phyloP scores from a whole-genome alignment of 2,888 invertebrate genomes.

The Drosophila quinaria region DNA sequence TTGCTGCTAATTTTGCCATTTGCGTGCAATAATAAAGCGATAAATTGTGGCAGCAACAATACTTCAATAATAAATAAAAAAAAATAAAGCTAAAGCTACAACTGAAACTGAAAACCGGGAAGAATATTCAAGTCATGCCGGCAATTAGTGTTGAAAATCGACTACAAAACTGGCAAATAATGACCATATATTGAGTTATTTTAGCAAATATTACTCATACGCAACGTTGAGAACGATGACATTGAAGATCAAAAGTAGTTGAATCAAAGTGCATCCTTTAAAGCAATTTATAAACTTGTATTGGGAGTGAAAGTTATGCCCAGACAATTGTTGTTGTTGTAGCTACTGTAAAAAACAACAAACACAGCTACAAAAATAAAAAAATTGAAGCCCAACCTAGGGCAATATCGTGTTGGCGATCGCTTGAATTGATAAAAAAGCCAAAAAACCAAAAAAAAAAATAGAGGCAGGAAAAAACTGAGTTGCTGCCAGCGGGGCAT shows the following conservation, averaged over 20 bases:
- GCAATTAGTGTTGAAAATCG: conserved; percentile 57
- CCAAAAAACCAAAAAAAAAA: conserved; percentile 28
- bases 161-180: conserved; percentile 26
- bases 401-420: conserved; percentile 81
- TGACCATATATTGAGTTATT: conserved; percentile 26
- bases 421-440: conserved; percentile 62
- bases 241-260: conserved; percentile 20
- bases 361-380: conserved; percentile 23
- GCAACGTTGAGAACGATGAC: conserved; percentile 42
- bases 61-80: neutral
- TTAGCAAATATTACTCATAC: conserved; percentile 25
- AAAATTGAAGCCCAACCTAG: conserved; percentile 73
- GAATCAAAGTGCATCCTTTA: conserved; percentile 69
- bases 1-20: conserved; percentile 70
- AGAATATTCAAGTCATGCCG: conserved; percentile 57
- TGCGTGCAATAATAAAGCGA: conserved; percentile 74
- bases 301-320: conserved; percentile 71
- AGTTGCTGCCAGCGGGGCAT: conserved; percentile 44
- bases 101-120: conserved; percentile 31
- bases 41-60: conserved; percentile 58
- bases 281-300: conserved; percentile 49
- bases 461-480: conserved; percentile 36
- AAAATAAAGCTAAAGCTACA: conserved; percentile 10
- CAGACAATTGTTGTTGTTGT: conserved; percentile 41
- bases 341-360: conserved; percentile 30